Evolutionary conservation across 92 coral and sea anemone species (phyloP).

Genomic region (Scolanthus callimorphus): DNA sequence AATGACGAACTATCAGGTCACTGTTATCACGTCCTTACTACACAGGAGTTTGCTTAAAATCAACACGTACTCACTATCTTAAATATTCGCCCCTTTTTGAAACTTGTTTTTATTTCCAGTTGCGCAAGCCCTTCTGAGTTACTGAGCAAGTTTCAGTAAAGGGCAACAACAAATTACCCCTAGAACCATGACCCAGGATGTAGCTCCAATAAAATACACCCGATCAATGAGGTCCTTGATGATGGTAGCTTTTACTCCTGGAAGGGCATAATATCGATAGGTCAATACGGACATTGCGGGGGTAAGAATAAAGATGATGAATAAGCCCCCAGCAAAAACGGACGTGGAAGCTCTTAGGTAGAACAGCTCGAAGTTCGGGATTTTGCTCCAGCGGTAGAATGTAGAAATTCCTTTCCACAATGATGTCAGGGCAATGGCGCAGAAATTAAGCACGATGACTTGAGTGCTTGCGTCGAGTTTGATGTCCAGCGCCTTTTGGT

Average conservation of each 20-base stretch:
- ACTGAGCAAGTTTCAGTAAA: constrained; percentile 64
- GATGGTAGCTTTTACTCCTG: constrained; percentile 48
- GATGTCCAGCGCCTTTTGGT: constrained; percentile 42
- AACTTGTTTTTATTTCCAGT: no score
- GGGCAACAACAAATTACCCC: constrained; percentile 87
- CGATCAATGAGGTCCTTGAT: constrained; percentile 78
- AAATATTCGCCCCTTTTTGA: no score
- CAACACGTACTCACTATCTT: no score
- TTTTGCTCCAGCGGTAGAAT: constrained; percentile 88
- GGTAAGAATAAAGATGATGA: constrained; percentile 71
- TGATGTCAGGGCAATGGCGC: constrained; percentile 85
- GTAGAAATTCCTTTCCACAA: constrained; percentile 96
- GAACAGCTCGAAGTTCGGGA: constrained; percentile 66
- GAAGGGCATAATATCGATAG: constrained; percentile 72
- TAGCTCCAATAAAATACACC: constrained; percentile 74
- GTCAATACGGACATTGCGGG: constrained; percentile 93
- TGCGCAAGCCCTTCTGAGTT: no score
- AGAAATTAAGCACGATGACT: constrained; percentile 62
- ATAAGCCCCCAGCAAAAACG: constrained; percentile 76
- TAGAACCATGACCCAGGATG: constrained; percentile 79
- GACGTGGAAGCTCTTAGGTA: constrained; percentile 84
- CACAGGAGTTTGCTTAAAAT: no score
- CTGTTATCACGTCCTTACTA: no score
- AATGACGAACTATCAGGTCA: no score
- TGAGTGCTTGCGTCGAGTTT: constrained; percentile 44